These are phyloP conservation scores for Nymphicus hollandicus DNA, from an alignment of 2,113 vertebrate genomes.

Conservation along the genomic window DNA sequence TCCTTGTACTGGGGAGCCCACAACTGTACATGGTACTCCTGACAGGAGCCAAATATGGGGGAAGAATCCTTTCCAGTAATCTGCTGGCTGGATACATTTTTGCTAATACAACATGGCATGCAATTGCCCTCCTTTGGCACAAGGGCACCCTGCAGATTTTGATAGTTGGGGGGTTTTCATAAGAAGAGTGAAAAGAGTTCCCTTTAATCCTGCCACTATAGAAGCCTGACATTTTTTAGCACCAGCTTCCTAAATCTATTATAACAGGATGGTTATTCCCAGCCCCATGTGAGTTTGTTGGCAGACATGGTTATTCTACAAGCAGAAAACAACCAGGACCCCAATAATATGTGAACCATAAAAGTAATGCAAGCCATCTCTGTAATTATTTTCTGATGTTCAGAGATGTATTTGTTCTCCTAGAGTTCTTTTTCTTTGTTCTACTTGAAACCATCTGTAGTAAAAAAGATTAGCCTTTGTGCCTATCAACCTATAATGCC, in stretches of 20 bases:
- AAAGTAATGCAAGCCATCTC: neutral
- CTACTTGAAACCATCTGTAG: neutral
- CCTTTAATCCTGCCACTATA: neutral
- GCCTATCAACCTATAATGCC: neutral
- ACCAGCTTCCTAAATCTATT: neutral
- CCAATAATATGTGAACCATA: neutral
- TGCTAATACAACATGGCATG: neutral
- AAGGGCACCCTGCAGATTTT: neutral
- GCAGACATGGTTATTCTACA: neutral
- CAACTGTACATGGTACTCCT: neutral
- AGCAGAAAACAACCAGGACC: neutral
- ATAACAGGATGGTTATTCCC: neutral
- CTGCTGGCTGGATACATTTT: neutral
- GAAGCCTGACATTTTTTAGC: neutral
- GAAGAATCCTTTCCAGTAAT: neutral
- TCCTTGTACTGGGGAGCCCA: neutral
- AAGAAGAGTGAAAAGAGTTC: neutral
- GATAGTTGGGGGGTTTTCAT: neutral
- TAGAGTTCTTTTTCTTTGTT: neutral
- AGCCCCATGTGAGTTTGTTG: neutral
- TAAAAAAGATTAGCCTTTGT: neutral
- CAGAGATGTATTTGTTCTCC: neutral
- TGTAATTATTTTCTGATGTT: slow-evolving; percentile 23
- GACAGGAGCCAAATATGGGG: neutral
- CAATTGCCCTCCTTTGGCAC: neutral